Percentiles rank a stretch among this genome's conserved stretches.
These are phyloP conservation scores for Callochromis pleurospilus DNA, from an alignment of 2,113 vertebrate genomes.

Conservation along the genomic window DNA sequence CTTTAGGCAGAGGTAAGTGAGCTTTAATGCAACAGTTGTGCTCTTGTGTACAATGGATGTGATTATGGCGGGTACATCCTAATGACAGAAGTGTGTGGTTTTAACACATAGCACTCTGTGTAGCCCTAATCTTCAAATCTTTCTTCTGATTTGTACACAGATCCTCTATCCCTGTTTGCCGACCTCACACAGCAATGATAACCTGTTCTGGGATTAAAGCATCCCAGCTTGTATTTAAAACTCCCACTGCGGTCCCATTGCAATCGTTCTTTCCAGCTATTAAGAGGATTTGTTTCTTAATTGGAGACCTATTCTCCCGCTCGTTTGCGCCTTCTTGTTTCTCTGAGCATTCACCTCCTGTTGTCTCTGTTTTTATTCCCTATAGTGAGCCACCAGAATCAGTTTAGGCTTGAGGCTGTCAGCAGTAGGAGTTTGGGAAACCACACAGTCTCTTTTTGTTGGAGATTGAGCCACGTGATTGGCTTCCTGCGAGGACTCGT, in stretches of 20 bases:
- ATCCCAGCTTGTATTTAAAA: neutral
- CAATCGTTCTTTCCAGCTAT: neutral
- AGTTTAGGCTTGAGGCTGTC: constrained; percentile 28
- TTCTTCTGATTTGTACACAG: neutral
- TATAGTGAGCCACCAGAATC: constrained; percentile 64
- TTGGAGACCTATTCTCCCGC: neutral
- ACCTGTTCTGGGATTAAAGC: neutral
- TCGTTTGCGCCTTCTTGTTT: neutral
- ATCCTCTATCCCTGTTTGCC: neutral
- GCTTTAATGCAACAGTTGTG: neutral
- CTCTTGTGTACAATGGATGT: neutral
- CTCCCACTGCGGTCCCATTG: neutral
- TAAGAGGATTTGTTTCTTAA: constrained; percentile 5
- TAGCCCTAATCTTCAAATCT: neutral
- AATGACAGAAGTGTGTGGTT: neutral
- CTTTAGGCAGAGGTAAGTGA: neutral
- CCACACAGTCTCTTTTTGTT: neutral
- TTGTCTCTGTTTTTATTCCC: constrained; percentile 2
- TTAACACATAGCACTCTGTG: neutral
- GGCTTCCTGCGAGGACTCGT: neutral
- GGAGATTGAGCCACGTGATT: neutral
- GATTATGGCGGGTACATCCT: neutral
- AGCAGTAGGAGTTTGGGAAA: neutral
- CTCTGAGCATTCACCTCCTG: neutral
- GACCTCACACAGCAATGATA: neutral